Evolutionary conservation across 2,113 vertebrate genomes (phyloP), one percentile per base, ranked within the genome.

Genomic region (Cardinalis cardinalis): DNA sequence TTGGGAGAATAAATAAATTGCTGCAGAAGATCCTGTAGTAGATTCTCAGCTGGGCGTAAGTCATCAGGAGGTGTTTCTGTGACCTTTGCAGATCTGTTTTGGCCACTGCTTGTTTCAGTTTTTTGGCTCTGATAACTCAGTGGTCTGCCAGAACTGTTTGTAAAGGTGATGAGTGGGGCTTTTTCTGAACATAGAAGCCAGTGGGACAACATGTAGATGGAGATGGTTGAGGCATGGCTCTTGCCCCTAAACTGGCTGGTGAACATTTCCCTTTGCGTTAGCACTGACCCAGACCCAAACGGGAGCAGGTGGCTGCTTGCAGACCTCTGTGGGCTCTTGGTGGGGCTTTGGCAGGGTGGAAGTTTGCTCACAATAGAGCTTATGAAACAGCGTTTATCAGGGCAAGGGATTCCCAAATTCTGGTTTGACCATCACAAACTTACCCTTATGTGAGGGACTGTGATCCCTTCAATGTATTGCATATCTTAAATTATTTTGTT

Each of bases 401-500:
- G 16, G 26, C 29, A 40, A 3, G 14, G 12, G 10, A 7, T 70
- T 87, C 41, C 23, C 25, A 73, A 58, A 61, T 78, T 24, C 16
- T 8, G 4, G 32, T 83, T 43, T 21, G 7, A 32, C 7, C 5
- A 4, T 56, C 28, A 19, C 56, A 34, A 1, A 29, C n/a, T 31
- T 36, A 3, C 5, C 1, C 1, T 15, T 85, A 0, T 26, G 12
- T n/a, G 12, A 23, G 9, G 19, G 11, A 17, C 49, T 3, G 2
- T 20, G 24, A n/a, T 81, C 19, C 19, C 32, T 52, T 77, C 61
- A 18, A 24, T 7, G 1, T n/a, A 14, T 55, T 12, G 8, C 4
- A 0, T 41, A 32, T 43, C 26, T 38, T 5, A 2, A 2, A 3
- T 49, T 29, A 46, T 9, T 70, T 56, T 0, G 0, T 59, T 41